These are phyloP conservation scores for Neria commutata DNA, from an alignment of 2,888 invertebrate species.

Conservation along the genomic window DNA sequence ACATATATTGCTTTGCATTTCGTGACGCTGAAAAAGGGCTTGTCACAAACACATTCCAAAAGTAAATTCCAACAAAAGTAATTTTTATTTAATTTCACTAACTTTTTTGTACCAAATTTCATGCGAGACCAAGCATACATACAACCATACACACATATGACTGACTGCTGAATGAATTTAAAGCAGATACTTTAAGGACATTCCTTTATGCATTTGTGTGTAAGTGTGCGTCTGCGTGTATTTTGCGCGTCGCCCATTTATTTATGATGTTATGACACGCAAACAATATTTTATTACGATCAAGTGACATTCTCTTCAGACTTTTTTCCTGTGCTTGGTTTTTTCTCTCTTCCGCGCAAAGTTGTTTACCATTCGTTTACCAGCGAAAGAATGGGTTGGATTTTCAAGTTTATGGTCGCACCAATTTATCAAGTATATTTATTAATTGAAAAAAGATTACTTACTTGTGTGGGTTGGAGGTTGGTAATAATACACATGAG, in stretches of 20 bases:
- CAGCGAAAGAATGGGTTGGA: not conserved
- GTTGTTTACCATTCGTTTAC: not conserved
- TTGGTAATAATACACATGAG: too few species aligned
- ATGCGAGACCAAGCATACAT: too few species aligned
- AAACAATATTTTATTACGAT: not conserved
- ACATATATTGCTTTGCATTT: too few species aligned
- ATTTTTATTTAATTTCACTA: not conserved
- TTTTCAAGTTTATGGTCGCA: not conserved
- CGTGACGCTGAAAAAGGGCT: too few species aligned
- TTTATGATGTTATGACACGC: conserved; percentile 4
- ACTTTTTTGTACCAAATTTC: not conserved
- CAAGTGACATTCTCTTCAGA: not conserved
- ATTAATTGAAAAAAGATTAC: too few species aligned
- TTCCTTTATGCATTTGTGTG: not conserved
- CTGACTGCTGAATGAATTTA: not conserved
- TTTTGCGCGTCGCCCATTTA: not conserved
- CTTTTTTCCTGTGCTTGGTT: not conserved
- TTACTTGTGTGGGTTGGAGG: too few species aligned
- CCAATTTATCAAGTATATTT: not conserved
- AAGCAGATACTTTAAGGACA: not conserved
- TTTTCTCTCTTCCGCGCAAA: too few species aligned
- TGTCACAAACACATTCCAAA: conserved; percentile 2
- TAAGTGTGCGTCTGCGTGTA: not conserved
- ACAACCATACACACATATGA: too few species aligned
- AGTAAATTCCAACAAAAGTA: conserved; percentile 1